Conservation (phyloP, 2,888 invertebrate genomes). For the Metalampra italica region DNA sequence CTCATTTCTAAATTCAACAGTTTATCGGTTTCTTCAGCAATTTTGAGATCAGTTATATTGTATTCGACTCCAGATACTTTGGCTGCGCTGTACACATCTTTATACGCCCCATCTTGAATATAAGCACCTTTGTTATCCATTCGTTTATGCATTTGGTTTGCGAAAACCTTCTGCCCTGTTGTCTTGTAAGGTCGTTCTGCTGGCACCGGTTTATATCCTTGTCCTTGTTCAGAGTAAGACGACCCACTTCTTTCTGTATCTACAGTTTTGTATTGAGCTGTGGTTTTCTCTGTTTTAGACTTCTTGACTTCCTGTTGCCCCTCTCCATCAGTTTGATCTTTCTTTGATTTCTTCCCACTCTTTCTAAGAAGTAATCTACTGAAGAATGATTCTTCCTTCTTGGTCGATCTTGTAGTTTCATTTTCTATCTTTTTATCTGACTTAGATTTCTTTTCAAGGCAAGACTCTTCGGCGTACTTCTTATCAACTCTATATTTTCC, state of each 20-base stretch:
- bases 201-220: constrained; percentile 57
- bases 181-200: constrained; percentile 66
- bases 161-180: constrained; percentile 69
- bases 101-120: constrained; percentile 67
- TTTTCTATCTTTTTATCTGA: constrained; percentile 70
- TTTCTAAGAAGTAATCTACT: constrained; percentile 83
- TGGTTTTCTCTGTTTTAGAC: constrained; percentile 53
- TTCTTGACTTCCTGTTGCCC: constrained; percentile 60
- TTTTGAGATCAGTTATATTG: constrained; percentile 71
- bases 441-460: constrained; percentile 70
- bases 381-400: constrained; percentile 81
- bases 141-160: constrained; percentile 72
- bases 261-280: constrained; percentile 55
- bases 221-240: constrained; percentile 40
- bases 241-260: constrained; percentile 46
- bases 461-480: constrained; percentile 66
- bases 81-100: constrained; percentile 68
- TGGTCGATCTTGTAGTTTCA: constrained; percentile 65
- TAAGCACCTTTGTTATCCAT: constrained; percentile 74
- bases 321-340: constrained; percentile 67
- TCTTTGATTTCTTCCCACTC: constrained; percentile 84
- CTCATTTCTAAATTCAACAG: constrained; percentile 67
- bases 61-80: constrained; percentile 70
- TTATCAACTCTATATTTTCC: constrained; percentile 55
- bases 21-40: constrained; percentile 71